phyloP scores from a whole-genome alignment of 2,888 invertebrate genomes.

The Busseola fusca region DNA sequence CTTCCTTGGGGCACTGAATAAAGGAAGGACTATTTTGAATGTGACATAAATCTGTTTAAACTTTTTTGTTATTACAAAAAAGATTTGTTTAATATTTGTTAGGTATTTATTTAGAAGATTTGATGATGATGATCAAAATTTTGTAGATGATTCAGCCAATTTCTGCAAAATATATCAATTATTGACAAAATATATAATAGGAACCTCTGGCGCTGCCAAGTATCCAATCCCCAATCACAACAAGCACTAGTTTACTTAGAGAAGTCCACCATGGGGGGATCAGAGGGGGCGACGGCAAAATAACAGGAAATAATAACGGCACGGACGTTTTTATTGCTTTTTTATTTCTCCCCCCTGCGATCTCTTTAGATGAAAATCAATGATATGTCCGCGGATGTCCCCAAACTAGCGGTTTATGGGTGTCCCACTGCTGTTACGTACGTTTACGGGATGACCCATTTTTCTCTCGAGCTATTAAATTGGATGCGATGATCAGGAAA shows the following conservation, averaged over 20 bases:
- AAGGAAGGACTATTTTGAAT: no score
- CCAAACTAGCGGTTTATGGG: constrained; percentile 47
- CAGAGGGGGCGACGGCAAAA: constrained; percentile 51
- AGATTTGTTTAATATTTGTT: no score
- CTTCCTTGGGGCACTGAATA: no score
- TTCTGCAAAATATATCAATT: background rate
- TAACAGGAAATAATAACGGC: constrained; percentile 69
- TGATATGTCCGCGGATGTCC: constrained; percentile 32
- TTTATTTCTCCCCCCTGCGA: constrained; percentile 61
- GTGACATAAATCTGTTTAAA: no score
- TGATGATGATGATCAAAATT: no score
- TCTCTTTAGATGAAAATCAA: constrained; percentile 51
- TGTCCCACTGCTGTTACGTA: constrained; percentile 21
- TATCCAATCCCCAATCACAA: constrained; percentile 15
- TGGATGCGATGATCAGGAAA: constrained; percentile 6
- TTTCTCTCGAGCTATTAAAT: constrained; percentile 7
- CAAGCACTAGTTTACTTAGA: constrained; percentile 34
- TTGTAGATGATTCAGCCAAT: background rate
- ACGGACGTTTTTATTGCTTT: constrained; percentile 64
- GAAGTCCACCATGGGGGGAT: constrained; percentile 27
- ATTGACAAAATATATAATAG: background rate
- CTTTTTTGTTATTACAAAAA: no score
- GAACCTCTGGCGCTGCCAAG: background rate
- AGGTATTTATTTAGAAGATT: no score
- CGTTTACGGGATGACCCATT: constrained; percentile 39